phyloP scores from a whole-genome alignment of 35 echinoderm and acorn worm genomes.

The Acanthaster planci region DNA sequence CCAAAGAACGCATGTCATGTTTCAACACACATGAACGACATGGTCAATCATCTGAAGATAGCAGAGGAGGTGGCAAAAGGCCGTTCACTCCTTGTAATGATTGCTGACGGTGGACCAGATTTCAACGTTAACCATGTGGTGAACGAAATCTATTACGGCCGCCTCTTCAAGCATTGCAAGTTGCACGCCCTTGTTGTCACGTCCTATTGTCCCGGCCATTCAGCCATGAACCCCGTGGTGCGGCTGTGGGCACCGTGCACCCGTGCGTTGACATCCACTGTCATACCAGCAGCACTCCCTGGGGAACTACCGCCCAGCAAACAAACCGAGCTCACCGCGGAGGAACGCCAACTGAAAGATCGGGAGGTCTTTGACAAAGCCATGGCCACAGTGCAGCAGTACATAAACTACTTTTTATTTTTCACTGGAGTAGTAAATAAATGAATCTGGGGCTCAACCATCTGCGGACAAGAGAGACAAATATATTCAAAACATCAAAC shows the following conservation, averaged over 20 bases:
- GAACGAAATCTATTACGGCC: constrained; percentile 30
- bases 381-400: too few species aligned
- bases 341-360: too few species aligned
- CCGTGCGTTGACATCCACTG: not conserved
- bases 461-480: too few species aligned
- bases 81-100: constrained; percentile 14
- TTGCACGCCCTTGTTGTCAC: constrained; percentile 30
- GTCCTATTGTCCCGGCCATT: constrained; percentile 46
- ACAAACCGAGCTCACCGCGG: too few species aligned
- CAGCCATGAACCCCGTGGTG: constrained; percentile 36
- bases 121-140: too few species aligned
- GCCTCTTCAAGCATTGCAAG: constrained; percentile 34
- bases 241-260: constrained; percentile 35
- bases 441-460: too few species aligned
- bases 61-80: not conserved
- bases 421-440: too few species aligned
- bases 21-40: not conserved
- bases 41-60: not conserved
- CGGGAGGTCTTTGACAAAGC: too few species aligned
- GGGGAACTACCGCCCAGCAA: too few species aligned
- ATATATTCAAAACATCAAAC: too few species aligned
- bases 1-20: not conserved
- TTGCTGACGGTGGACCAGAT: constrained; percentile 48
- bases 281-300: constrained; percentile 1
- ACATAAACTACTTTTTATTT: too few species aligned